Evolutionary conservation across 2,888 invertebrate species (phyloP).

Genomic region (Leptinotarsa tumamoca): DNA sequence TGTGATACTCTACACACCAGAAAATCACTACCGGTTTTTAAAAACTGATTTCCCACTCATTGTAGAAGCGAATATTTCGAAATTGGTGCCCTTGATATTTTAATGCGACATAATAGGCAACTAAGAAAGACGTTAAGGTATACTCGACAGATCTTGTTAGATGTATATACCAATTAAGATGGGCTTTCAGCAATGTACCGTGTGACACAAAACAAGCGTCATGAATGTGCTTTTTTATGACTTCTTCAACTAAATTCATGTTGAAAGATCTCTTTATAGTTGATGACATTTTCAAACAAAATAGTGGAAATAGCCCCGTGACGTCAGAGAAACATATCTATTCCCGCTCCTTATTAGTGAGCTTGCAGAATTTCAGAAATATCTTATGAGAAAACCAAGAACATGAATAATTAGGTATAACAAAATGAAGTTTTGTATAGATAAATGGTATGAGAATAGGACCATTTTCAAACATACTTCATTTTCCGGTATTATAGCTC

Average conservation of each 20-base stretch:
- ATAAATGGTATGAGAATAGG: too few relatives aligned
- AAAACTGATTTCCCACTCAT: slow-evolving; percentile 54
- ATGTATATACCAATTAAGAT: slow-evolving; percentile 6
- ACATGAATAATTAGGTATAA: too few relatives aligned
- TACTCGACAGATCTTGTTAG: slow-evolving; percentile 36
- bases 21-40: slow-evolving; percentile 58
- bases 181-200: not conserved
- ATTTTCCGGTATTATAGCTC: too few relatives aligned
- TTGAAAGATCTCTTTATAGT: too few relatives aligned
- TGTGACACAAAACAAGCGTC: not conserved
- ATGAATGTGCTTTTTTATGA: not conserved
- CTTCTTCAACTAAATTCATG: not conserved
- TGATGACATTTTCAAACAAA: too few relatives aligned
- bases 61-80: slow-evolving; percentile 36
- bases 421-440: too few relatives aligned
- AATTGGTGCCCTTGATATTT: slow-evolving; percentile 49
- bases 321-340: too few relatives aligned
- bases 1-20: slow-evolving; percentile 45
- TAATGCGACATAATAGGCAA: slow-evolving; percentile 50
- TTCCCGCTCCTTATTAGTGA: too few relatives aligned
- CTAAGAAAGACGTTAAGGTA: slow-evolving; percentile 45
- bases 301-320: too few relatives aligned
- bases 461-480: too few relatives aligned
- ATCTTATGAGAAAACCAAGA: too few relatives aligned
- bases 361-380: too few relatives aligned